Evolutionary conservation across 2,888 invertebrate genomes (phyloP), one percentile per base, ranked within the genome.

Genomic region (Venusia cambrica): DNA sequence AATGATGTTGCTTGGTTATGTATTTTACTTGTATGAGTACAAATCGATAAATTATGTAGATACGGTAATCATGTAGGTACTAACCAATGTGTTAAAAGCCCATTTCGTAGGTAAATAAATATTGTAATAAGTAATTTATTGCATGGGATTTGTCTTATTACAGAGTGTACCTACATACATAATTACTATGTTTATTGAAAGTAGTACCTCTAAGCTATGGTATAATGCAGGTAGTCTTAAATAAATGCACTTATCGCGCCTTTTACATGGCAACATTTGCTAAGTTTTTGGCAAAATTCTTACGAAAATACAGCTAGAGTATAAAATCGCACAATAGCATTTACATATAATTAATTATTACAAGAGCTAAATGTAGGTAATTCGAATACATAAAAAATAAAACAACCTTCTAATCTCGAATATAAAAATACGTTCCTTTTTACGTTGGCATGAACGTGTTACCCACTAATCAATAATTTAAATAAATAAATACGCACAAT

Each of bases 171-270:
- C n/a, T n/a, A n/a, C n/a, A n/a, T n/a, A n/a, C n/a, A n/a, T n/a
- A n/a, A n/a, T n/a, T n/a, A n/a, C n/a, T n/a, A n/a, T n/a, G n/a
- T n/a, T n/a, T n/a, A n/a, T n/a, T n/a, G n/a, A n/a, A n/a, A n/a
- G n/a, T n/a, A n/a, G n/a, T n/a, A n/a, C n/a, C n/a, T n/a, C n/a
- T n/a, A n/a, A n/a, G n/a, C n/a, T n/a, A n/a, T n/a, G n/a, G n/a
- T n/a, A n/a, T n/a, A n/a, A n/a, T n/a, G n/a, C n/a, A 67, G 67
- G 55, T 69, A 67, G 71, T 73, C 68, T 73, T 74, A 73, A 78
- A 78, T 78, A 81, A 81, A 80, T 80, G 79, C 79, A 79, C 69
- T 68, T 66, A 65, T 57, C 59, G 63, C 67, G 72, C 73, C 79
- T 64, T 70, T 66, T 72, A 78, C 68, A 77, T 78, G 80, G 76